Evolutionary conservation across 1,140 invertebrate species (phyloP).

Genomic region (Zophobas atratus): DNA sequence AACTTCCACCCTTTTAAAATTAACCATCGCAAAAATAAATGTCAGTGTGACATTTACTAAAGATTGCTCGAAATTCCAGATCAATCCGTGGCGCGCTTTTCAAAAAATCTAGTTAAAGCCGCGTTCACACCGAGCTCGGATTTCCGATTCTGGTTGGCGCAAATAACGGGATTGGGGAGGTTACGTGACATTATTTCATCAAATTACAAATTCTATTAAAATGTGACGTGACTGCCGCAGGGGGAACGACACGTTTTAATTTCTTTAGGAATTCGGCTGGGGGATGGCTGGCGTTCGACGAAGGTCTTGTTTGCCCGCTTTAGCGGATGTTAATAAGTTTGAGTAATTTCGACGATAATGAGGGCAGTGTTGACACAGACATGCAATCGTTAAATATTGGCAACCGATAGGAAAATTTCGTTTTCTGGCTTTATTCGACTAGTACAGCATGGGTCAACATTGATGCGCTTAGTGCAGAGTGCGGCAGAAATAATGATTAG

Average conservation of each 20-base stretch:
- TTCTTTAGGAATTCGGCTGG: background rate
- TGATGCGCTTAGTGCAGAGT: too few relatives aligned
- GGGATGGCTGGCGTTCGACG: background rate
- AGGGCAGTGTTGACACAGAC: background rate
- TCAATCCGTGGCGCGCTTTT: too few relatives aligned
- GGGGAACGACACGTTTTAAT: background rate
- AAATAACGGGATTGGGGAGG: background rate
- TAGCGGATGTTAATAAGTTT: background rate
- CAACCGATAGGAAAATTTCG: constrained; percentile 12
- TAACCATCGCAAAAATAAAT: too few relatives aligned
- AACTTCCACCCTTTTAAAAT: too few relatives aligned
- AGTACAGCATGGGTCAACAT: too few relatives aligned
- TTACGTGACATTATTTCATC: constrained; percentile 14
- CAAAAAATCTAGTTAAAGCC: too few relatives aligned
- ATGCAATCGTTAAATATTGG: constrained; percentile 16
- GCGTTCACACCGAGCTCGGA: too few relatives aligned
- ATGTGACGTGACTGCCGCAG: background rate
- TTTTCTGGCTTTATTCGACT: background rate
- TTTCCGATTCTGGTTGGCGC: background rate
- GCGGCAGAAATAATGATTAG: too few relatives aligned
- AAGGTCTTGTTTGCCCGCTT: background rate
- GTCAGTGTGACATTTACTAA: too few relatives aligned
- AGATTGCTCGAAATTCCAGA: too few relatives aligned
- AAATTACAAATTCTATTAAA: constrained; percentile 17
- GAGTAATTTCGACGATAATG: background rate